Base-by-base conservation (phyloP, 2,888 invertebrate genomes). In the Ditula angustiorana region DNA sequence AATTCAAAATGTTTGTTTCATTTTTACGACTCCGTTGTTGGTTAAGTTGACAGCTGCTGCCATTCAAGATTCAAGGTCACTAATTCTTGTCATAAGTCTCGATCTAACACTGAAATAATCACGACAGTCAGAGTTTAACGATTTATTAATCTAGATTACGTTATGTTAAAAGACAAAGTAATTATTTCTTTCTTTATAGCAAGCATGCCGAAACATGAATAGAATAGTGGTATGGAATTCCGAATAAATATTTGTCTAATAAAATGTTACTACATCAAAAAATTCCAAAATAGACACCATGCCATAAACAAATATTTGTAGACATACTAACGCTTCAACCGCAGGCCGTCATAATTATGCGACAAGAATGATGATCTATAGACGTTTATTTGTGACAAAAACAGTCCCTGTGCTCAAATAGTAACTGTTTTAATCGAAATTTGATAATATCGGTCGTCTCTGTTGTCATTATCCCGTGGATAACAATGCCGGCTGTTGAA, bases 1-100 rank as follows among this genome's bases (percentile, higher is more conserved):
- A 63, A 65, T 60, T 33, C 44, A 55, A 67, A 66, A 63, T 71
- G 71, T 75, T 74, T 72, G 77, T 69, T 74, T 69, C 74, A 76
- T 73, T 70, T 69, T 72, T 71, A 67, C 68, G 57, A 60, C 63
- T 66, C 64, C 47, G 41, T 72, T 65, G 62, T 76, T 76, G 72
- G 72, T 75, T 76, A 75, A 58, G 71, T 77, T 79, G 77, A 80
- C 81, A 82, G 80, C 80, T 81, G 80, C 61, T 67, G 30, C 49
- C 49, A 58, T 67, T 71, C 74, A 78, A 74, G 74, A 58, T 67
- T 71, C 74, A 78, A 74, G 74, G 73, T 73, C 74, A 70, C 69
- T 70, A 69, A 63, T 69, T 70, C 70, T 74, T 64, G 64, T 46
- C 64, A 64, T 41, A 61, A 61, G 30, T 58, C n/a, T n/a, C n/a